Base-by-base conservation (phyloP, 2,888 invertebrate genomes). In the Smittia aterrima region DNA sequence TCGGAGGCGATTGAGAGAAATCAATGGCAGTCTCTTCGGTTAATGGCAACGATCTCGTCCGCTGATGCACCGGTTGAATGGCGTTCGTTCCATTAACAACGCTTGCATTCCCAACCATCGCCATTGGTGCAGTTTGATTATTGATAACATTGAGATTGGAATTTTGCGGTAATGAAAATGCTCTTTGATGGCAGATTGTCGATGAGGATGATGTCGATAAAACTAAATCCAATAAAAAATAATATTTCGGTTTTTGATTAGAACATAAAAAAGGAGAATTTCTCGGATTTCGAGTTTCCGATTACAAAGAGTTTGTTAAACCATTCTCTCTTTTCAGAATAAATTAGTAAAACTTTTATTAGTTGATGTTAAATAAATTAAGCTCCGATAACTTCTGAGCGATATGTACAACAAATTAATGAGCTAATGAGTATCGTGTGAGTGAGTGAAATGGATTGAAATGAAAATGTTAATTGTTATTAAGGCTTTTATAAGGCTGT, bases 11-110 rank as follows among this genome's bases (percentile, higher is more conserved):
- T 53, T 64, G 67, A 2, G 72, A 24, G 32, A 74, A 41, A 25
- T 77, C 68, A 54, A 76, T 76, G 13, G 83, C 80, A 78, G 85
- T 85, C 76, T 85, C 87, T 75, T 87, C 87, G 6, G 87, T 86
- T 77, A 90, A 81, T 76, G 90, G 90, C 80, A 89, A 87, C 79
- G 90, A 90, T 80, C 89, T 85, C 77, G 90, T 90, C 81, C 90
- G 85, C 81, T 88, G 89, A 83, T 90, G 90, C 77, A 80, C 80
- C 66, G 85, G 83, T 79, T 81, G 82, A 77, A 83, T 78, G 11
- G 83, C 40, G 66, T 67, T 54, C 11, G 38, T 3, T 27, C 22
- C 27, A 27, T 41, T 47, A 20, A 7, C 38, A 16, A 32, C 58
- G 32, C 24, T 72, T 72, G n/a, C 22, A 58, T 27, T 32, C 32